phyloP scores from a whole-genome alignment of 2,888 invertebrate genomes.

The Epistrophe grossulariae region DNA sequence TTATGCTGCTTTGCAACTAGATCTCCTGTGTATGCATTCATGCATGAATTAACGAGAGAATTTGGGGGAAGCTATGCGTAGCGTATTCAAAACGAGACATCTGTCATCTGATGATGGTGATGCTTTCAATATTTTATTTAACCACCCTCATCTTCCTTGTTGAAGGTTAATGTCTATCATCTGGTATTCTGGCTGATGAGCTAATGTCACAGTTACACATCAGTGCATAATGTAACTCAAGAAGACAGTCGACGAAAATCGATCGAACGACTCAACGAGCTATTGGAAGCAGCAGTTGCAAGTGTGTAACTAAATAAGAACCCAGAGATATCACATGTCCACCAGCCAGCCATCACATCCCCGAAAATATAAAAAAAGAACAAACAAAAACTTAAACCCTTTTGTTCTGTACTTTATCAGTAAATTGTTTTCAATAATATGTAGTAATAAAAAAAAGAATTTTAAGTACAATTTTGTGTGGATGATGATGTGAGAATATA shows the following conservation, averaged over 20 bases:
- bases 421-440: slow-evolving; percentile 28
- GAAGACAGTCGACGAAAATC: slow-evolving; percentile 29
- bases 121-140: slow-evolving; percentile 29
- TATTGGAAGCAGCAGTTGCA: slow-evolving; percentile 18
- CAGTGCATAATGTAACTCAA: slow-evolving; percentile 64
- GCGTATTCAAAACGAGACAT: slow-evolving; percentile 52
- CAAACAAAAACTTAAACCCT: background rate
- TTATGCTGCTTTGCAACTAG: slow-evolving; percentile 42
- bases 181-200: slow-evolving; percentile 66
- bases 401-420: slow-evolving; percentile 26
- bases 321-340: slow-evolving; percentile 62
- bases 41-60: slow-evolving; percentile 34
- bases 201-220: slow-evolving; percentile 66
- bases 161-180: slow-evolving; percentile 47
- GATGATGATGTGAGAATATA: slow-evolving; percentile 47
- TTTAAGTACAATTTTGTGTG: slow-evolving; percentile 40
- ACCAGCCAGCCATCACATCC: background rate
- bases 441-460: background rate
- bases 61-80: slow-evolving; percentile 19
- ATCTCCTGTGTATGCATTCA: slow-evolving; percentile 50
- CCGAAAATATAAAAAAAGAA: background rate
- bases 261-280: slow-evolving; percentile 18
- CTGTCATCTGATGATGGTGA: slow-evolving; percentile 56
- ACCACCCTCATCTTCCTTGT: slow-evolving; percentile 55
- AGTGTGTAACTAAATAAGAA: slow-evolving; percentile 66